A percentile compares a stretch with the other conserved stretches of the same genome.
These are phyloP conservation scores for Phasia obesa DNA, from an alignment of 2,888 invertebrate species.

Conservation along the genomic window DNA sequence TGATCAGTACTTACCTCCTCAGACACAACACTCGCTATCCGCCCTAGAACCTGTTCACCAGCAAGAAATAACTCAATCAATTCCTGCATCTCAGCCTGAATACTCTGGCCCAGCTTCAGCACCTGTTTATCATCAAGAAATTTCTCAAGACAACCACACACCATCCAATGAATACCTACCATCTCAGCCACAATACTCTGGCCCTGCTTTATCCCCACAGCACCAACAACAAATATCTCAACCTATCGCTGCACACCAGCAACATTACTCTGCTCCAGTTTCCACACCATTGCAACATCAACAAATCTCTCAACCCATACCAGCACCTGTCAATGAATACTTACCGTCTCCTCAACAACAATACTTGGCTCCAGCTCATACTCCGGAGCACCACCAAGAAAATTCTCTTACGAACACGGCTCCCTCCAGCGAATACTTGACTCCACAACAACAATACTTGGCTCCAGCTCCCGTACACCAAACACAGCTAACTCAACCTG, in stretches of 20 bases:
- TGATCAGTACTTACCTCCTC: conserved; percentile 47
- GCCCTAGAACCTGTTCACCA: no score
- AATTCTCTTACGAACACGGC: conserved; percentile 18
- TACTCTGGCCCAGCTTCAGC: not conserved
- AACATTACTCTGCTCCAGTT: no score
- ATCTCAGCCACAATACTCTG: conserved; percentile 26
- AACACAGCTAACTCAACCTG: conserved; percentile 17
- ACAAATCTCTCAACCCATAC: conserved; percentile 5
- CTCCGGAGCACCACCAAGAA: not conserved
- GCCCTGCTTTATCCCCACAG: conserved; percentile 10
- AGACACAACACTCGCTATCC: conserved; percentile 32
- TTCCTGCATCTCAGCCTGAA: no score
- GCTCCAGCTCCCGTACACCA: not conserved
- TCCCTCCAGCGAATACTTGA: conserved; percentile 31
- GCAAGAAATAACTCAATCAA: no score
- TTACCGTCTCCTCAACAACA: conserved; percentile 45
- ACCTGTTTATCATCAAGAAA: conserved; percentile 12
- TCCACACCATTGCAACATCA: no score
- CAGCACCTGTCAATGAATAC: conserved; percentile 48
- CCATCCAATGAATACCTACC: conserved; percentile 29
- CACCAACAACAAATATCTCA: no score
- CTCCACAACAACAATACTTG: conserved; percentile 25
- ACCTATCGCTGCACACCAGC: no score
- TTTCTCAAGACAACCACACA: conserved; percentile 42
- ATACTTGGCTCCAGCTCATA: conserved; percentile 37